Base-by-base conservation (phyloP, 2,113 vertebrate genomes). In the Zingel zingel region DNA sequence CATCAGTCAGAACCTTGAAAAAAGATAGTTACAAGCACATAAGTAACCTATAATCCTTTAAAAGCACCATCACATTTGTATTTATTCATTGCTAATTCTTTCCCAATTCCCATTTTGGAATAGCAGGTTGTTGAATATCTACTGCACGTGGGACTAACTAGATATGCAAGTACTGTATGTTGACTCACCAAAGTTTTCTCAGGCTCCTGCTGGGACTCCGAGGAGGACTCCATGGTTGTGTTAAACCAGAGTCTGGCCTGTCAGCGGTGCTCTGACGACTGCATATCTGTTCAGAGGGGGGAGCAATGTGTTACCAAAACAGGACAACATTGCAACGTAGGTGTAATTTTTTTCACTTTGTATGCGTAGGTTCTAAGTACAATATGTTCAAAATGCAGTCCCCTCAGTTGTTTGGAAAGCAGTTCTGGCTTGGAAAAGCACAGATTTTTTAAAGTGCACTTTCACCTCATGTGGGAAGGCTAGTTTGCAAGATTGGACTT, bases 101-200 rank as follows among this genome's bases (percentile, higher is more conserved):
- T 33, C 8, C 9, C 5, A 47, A 21, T 18, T 61, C 11, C 23
- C 2, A 36, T 58, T 63, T 53, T 5, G 14, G 4, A 74, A 39
- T 0, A 72, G 33, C 6, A 43, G 11, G 27, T 15, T 21, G 51
- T 68, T 33, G 19, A 43, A 64, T 5, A 25, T 58, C 4, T 39
- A 21, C 1, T 59, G 57, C 14, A 16, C 51, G 19, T 62, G n/a
- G 23, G n/a, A 19, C 12, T 12, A n/a, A 21, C 8, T 36, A 25
- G 12, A 47, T 51, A 30, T 12, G 33, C 1, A 0, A 19, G 33
- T n/a, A 33, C 30, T 5, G 30, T 33, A 25, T 27, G 16, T 33
- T 45, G 11, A 93, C 94, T 95, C 81, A 95, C 94, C 94, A 93
- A 89, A 90, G 93, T 86, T 86, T 89, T 92, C 79, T 94, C 91